phyloP scores from a whole-genome alignment of 2,888 invertebrate genomes.

The Perizoma affinitatum region DNA sequence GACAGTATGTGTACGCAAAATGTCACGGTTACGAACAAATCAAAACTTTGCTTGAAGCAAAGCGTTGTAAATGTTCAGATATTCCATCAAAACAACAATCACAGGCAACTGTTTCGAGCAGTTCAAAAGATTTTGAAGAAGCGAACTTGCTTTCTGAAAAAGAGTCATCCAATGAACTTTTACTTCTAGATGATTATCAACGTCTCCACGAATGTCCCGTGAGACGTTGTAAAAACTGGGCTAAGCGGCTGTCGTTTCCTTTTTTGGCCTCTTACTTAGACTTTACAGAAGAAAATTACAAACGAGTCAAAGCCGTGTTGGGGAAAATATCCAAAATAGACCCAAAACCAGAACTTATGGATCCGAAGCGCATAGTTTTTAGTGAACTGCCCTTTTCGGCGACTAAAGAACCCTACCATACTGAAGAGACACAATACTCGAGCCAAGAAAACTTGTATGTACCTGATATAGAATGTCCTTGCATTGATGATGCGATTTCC shows the following conservation, averaged over 20 bases:
- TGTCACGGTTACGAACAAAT: conserved; percentile 69
- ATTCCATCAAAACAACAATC: conserved; percentile 20
- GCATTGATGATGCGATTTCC: conserved; percentile 40
- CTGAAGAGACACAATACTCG: conserved; percentile 68
- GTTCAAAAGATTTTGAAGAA: conserved; percentile 26
- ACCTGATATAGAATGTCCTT: conserved; percentile 52
- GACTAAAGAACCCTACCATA: conserved; percentile 58
- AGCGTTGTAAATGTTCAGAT: conserved; percentile 61
- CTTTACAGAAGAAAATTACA: conserved; percentile 68
- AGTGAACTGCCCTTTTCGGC: conserved; percentile 60
- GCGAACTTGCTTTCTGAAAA: conserved; percentile 31
- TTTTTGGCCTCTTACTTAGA: conserved; percentile 60
- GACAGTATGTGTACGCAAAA: conserved; percentile 70
- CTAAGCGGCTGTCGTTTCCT: conserved; percentile 53
- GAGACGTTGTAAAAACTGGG: conserved; percentile 54
- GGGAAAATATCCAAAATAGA: conserved; percentile 37
- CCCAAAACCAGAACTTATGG: conserved; percentile 45
- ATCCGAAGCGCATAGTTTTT: conserved; percentile 51
- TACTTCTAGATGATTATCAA: conserved; percentile 56
- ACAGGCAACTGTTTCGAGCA: conserved; percentile 9
- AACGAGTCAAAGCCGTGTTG: conserved; percentile 58
- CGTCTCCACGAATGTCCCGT: conserved; percentile 57
- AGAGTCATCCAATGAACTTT: conserved; percentile 59
- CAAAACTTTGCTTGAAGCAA: conserved; percentile 59
- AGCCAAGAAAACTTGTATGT: conserved; percentile 60